phyloP scores from a whole-genome alignment of 2,888 invertebrate species.

The Sceliomorpha sp. region DNA sequence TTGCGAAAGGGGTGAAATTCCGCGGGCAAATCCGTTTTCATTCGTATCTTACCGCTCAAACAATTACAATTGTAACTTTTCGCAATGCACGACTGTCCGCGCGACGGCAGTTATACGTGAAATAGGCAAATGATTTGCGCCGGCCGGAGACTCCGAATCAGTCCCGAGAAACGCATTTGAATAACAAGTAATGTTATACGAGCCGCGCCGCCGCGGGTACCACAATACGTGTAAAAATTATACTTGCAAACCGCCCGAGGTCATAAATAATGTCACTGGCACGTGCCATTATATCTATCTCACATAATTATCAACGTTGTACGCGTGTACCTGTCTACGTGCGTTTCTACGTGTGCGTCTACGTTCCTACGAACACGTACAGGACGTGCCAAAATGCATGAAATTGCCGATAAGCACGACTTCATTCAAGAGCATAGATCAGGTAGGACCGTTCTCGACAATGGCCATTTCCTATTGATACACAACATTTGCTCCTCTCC shows the following conservation, averaged over 20 bases:
- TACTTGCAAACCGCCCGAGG: conserved; percentile 70
- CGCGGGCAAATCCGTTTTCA: too few species aligned
- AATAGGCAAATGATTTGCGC: conserved; percentile 50
- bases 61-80: conserved; percentile 24
- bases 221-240: conserved; percentile 72
- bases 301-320: conserved; percentile 56
- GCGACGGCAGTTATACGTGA: conserved; percentile 33
- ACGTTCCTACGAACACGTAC: conserved; percentile 36
- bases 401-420: conserved; percentile 56
- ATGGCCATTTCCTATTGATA: conserved; percentile 54
- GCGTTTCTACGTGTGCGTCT: conserved; percentile 13
- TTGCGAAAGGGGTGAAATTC: too few species aligned
- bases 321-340: too few species aligned
- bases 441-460: conserved; percentile 47
- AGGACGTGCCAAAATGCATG: conserved; percentile 56
- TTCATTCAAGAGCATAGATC: conserved; percentile 52
- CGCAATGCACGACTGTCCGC: conserved; percentile 27
- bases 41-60: too few species aligned
- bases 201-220: conserved; percentile 65
- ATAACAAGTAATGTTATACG: conserved; percentile 69
- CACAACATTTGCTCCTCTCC: conserved; percentile 53
- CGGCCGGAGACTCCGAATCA: conserved; percentile 46
- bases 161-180: conserved; percentile 67
- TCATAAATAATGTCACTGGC: conserved; percentile 72
- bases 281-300: conserved; percentile 72